Base-by-base conservation (phyloP, 2,113 vertebrate genomes). In the Cygnus buccinator region DNA sequence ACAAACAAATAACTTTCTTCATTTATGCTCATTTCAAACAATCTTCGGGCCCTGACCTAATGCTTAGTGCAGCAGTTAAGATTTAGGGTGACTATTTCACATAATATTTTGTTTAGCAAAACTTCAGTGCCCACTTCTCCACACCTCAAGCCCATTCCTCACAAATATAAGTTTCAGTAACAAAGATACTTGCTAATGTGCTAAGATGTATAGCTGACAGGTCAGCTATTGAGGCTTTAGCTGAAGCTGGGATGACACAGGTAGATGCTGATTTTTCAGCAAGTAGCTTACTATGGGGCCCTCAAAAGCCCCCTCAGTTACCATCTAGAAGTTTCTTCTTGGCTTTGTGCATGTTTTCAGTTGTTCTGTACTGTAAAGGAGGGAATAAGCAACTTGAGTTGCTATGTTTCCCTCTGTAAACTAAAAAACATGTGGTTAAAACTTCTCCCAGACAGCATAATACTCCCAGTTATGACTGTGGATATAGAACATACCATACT, bases 371-470 rank as follows among this genome's bases (percentile, higher is more conserved):
- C 8, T 59, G 9, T 58, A 72, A 22, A 46, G 31, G 8, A 1
- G 3, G 62, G 15, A 63, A 46, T 12, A 12, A 78, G 26, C 7
- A 67, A 35, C 33, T 25, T 31, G 10, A 54, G 5, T 8, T 67
- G 25, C 11, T 66, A 35, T 39, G 10, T 46, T 74, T 55, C 23
- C 8, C 20, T 16, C 78, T 78, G 48, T 65, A 33, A 94, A 4
- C 25, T n/a, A 28, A 28, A 16, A 19, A 16, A 15, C 1, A 0
- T 0, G 1, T 1, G 3, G n/a, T 68, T 86, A 59, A 80, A 83
- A 33, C 31, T 59, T 31, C 4, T 37, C 57, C 50, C 57, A 44
- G 5, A 6, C 17, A 67, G 39, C 10, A 43, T 65, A 28, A 31
- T 26, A 17, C 2, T 63, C 17, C 22, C 8, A 43, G 0, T 3